Evolutionary conservation across 2,888 invertebrate genomes (phyloP).

Genomic region (Danaus chrysippus): DNA sequence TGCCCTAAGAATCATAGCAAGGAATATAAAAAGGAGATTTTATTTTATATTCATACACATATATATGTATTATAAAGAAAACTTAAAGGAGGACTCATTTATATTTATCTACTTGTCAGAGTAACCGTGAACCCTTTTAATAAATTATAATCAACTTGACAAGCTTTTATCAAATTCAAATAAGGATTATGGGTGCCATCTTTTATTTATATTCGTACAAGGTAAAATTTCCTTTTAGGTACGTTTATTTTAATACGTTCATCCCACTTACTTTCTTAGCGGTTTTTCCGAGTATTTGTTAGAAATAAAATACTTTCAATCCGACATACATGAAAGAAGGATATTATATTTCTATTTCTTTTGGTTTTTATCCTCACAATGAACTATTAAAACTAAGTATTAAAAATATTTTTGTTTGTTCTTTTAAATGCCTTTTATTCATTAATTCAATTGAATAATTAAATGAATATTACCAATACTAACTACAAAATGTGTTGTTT

Average conservation of each 20-base stretch:
- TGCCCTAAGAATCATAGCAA: too few species aligned
- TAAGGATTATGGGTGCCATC: background rate
- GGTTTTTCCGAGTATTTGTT: background rate
- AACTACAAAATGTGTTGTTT: too few species aligned
- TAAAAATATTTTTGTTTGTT: too few species aligned
- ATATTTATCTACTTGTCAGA: background rate
- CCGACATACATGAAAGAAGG: background rate
- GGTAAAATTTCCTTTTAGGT: background rate
- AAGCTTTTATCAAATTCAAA: conserved; percentile 5
- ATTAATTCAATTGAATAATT: too few species aligned
- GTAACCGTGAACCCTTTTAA: background rate
- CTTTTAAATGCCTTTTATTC: too few species aligned
- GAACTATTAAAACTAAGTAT: too few species aligned
- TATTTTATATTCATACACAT: too few species aligned
- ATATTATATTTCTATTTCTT: background rate
- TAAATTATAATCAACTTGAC: background rate
- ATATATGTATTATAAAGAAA: too few species aligned
- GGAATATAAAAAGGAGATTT: too few species aligned
- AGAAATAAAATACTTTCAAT: background rate
- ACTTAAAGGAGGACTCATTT: too few species aligned
- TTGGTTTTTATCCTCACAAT: too few species aligned
- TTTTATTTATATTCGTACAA: conserved; percentile 1
- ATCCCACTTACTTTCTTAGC: background rate
- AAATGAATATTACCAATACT: too few species aligned
- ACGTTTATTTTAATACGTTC: conserved; percentile 1